Base-by-base conservation (phyloP, 1,140 invertebrate species). In the Halictus rubicundus region DNA sequence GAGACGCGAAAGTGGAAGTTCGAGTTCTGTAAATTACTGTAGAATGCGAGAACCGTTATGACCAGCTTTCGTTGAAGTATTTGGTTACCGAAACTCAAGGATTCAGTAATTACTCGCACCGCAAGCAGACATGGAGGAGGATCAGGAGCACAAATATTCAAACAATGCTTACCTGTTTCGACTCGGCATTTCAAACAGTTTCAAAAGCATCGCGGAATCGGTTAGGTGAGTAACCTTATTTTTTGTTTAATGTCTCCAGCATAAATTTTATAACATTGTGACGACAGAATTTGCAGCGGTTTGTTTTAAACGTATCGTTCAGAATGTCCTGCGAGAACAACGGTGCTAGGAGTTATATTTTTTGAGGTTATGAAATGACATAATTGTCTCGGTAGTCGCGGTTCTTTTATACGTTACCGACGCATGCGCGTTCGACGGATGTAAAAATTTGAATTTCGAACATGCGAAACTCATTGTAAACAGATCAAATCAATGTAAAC, bases 81-180 rank as follows among this genome's bases (percentile, higher is more conserved):
- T 65, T 27, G 57, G 60, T 77, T 46, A 52, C 9, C 39, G n/a
- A 70, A 74, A 74, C 37, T 68, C 54, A 12, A 25, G 25, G n/a
- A 71, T 27, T 39, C 54, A n/a, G 10, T 74, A 68, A 74, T 71
- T 42, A 61, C 21, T 39, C 6, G 2, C 25, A 16, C 5, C 32
- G 46, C 37, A 12, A 10, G 12, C 59, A 12, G 6, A 32, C 59
- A 86, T 86, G 80, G 42, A 54, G 25, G 80, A 83, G 42, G 68
- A 65, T 21, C 57, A 63, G 19, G 54, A 77, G 10, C 23, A 39
- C 5, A 14, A 7, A 1, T 21, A 66, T 2, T 42, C 85, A 0
- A 90, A 89, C 21, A 89, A 89, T 69, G 80, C 84, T 42, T 65
- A 87, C 6, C 73, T 88, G 5, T 88, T 91, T 68, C 80, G 71